phyloP scores from a whole-genome alignment of 2,888 invertebrate species.

The Caenorhabditis sp. region DNA sequence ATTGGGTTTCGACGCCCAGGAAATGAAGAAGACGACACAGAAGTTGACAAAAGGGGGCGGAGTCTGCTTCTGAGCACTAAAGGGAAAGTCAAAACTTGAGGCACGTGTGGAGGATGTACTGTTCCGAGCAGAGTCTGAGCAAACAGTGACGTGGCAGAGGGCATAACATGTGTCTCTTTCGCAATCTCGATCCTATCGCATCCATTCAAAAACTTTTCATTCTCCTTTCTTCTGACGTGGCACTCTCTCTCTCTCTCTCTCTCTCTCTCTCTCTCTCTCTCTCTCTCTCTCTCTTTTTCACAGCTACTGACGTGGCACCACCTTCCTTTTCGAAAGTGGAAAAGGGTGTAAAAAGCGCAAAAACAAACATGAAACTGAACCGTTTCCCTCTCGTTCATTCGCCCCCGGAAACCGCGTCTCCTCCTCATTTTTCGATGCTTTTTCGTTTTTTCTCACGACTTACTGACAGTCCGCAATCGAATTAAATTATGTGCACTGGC shows the following conservation, averaged over 20 bases:
- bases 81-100: background rate
- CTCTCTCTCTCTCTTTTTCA: conserved; percentile 2
- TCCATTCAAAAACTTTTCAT: too few relatives aligned
- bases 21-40: conserved; percentile 27
- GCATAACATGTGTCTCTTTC: too few relatives aligned
- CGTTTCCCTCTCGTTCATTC: conserved; percentile 3
- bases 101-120: background rate
- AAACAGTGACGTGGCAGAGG: too few relatives aligned
- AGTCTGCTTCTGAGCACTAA: too few relatives aligned
- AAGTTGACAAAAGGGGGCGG: background rate
- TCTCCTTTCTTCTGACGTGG: too few relatives aligned
- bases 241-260: background rate
- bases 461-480: conserved; percentile 11
- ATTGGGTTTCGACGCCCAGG: conserved; percentile 11
- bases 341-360: conserved; percentile 40
- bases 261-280: background rate
- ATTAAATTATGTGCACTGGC: conserved; percentile 48
- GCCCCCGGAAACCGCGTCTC: background rate
- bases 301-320: conserved; percentile 5
- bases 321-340: conserved; percentile 11
- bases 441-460: conserved; percentile 16
- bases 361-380: conserved; percentile 39
- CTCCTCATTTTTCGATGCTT: conserved; percentile 12
- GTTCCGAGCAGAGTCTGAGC: background rate
- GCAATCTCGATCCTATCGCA: too few relatives aligned